Evolutionary conservation across 2,888 invertebrate species (phyloP).

Genomic region (Dasysyrphus albostriatus): DNA sequence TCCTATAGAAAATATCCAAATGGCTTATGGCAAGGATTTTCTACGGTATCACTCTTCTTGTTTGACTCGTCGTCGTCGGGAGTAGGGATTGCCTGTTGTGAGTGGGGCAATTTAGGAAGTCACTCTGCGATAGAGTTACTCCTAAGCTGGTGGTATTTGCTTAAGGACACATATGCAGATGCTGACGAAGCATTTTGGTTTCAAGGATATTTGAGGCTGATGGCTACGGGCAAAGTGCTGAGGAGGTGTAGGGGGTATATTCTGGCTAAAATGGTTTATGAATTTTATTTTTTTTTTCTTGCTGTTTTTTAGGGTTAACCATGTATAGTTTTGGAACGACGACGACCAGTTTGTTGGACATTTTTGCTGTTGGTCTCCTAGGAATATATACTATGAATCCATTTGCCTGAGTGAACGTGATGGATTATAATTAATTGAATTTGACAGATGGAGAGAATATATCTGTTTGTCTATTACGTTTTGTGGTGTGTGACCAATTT

Average conservation of each 20-base stretch:
- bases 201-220: constrained; percentile 26
- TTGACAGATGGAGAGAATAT: constrained; percentile 44
- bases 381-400: constrained; percentile 40
- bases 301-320: constrained; percentile 32
- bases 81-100: background rate
- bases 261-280: constrained; percentile 31
- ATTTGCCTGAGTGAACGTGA: constrained; percentile 58
- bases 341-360: constrained; percentile 26
- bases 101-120: constrained; percentile 61
- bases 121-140: constrained; percentile 54
- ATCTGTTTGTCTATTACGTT: constrained; percentile 42
- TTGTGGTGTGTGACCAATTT: constrained; percentile 51
- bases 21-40: constrained; percentile 55
- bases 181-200: constrained; percentile 60
- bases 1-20: constrained; percentile 3
- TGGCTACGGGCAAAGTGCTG: background rate
- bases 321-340: constrained; percentile 31
- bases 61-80: constrained; percentile 17
- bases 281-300: constrained; percentile 18
- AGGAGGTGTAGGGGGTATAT: background rate
- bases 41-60: constrained; percentile 19
- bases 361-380: constrained; percentile 30
- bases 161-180: constrained; percentile 68
- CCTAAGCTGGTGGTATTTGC: constrained; percentile 50
- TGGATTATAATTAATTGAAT: constrained; percentile 75